Evolutionary conservation across 2,888 invertebrate genomes (phyloP).

Genomic region (Crematogaster levior): DNA sequence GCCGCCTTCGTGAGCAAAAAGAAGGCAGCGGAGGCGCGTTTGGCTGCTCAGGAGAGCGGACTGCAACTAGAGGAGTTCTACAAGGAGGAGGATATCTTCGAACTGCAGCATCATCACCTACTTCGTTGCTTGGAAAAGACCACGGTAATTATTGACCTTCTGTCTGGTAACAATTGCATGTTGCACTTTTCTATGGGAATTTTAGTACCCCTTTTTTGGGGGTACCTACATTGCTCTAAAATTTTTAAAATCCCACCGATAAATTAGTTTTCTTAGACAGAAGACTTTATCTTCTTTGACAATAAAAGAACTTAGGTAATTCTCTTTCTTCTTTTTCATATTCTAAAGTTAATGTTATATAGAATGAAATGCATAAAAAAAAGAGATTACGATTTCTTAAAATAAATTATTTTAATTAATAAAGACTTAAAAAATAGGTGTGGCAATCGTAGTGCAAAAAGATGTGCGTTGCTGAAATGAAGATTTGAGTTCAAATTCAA

Average conservation of each 20-base stretch:
- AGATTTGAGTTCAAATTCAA: no score
- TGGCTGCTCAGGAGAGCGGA: conserved; percentile 97
- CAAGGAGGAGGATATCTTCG: conserved; percentile 98
- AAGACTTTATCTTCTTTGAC: neutral
- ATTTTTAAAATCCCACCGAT: conserved; percentile 12
- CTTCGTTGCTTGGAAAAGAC: conserved; percentile 99
- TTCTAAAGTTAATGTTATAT: neutral
- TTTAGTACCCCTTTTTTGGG: neutral
- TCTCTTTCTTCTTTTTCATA: neutral
- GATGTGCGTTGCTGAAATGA: no score
- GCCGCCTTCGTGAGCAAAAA: conserved; percentile 99
- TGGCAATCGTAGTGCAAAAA: no score
- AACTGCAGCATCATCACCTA: conserved; percentile 99
- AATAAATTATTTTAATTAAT: no score
- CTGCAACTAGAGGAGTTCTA: conserved; percentile 95
- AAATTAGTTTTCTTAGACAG: conserved; percentile 21
- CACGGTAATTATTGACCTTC: conserved; percentile 89
- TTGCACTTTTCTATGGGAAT: neutral
- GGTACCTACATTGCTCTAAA: neutral
- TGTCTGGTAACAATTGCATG: conserved; percentile 24
- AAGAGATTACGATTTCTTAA: neutral
- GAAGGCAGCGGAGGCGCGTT: conserved; percentile 98
- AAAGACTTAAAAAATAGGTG: no score
- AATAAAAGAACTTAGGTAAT: neutral
- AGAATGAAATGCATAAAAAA: neutral